phyloP scores from a whole-genome alignment of 2,888 invertebrate genomes.

The Nomada lathburiana region DNA sequence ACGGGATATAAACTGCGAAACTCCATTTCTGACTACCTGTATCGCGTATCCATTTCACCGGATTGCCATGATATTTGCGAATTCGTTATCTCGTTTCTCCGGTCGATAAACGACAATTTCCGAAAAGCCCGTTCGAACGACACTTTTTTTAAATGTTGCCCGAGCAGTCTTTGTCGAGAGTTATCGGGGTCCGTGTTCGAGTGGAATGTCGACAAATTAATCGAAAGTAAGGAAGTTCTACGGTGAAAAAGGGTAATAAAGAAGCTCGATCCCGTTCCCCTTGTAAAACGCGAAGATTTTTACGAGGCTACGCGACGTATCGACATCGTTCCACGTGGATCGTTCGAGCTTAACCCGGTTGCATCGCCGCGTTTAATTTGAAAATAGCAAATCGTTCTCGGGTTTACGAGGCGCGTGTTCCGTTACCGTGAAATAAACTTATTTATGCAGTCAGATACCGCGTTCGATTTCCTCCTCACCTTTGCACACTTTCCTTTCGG shows the following conservation, averaged over 20 bases:
- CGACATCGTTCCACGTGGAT: slow-evolving; percentile 36
- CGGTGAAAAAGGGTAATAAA: slow-evolving; percentile 43
- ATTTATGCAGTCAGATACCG: not conserved
- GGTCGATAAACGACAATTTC: not conserved
- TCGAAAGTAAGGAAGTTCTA: not conserved
- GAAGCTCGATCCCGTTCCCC: slow-evolving; percentile 36
- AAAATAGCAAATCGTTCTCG: slow-evolving; percentile 21
- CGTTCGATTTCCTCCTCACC: not conserved
- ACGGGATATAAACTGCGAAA: not conserved
- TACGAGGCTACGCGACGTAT: slow-evolving; percentile 43
- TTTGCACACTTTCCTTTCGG: not conserved
- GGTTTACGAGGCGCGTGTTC: slow-evolving; percentile 25
- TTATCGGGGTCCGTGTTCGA: not conserved
- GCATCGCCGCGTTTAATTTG: slow-evolving; percentile 42
- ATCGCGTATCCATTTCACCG: not conserved
- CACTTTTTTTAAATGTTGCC: not conserved
- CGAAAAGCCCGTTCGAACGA: too few species aligned
- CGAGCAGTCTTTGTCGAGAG: not conserved
- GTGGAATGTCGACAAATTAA: slow-evolving; percentile 1
- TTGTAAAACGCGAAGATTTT: slow-evolving; percentile 48
- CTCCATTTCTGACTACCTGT: not conserved
- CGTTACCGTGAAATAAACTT: not conserved
- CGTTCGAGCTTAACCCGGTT: slow-evolving; percentile 31
- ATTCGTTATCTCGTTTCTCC: not conserved
- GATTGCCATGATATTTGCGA: not conserved